Base-by-base conservation (phyloP, 2,113 vertebrate species). In the Eira barbara region DNA sequence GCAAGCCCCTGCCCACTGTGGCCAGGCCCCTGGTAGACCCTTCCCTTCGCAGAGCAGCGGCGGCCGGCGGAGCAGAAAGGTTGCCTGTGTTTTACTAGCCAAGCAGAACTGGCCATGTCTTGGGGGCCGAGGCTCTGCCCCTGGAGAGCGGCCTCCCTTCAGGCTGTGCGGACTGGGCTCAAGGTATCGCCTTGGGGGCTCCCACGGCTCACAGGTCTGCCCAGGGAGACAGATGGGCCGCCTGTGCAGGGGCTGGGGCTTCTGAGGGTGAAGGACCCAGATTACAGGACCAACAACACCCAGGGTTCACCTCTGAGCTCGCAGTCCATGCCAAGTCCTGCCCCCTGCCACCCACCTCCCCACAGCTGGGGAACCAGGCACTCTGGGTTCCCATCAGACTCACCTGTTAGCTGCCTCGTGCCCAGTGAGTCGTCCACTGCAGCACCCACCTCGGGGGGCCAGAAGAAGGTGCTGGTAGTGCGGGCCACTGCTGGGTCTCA, bases 81-180 rank as follows among this genome's bases (percentile, higher is more conserved):
- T 42, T 10, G 2, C 98, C 97, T 98, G 96, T 98, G 91, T 98
- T 98, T 98, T 91, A 86, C 97, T 69, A 95, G 89, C 97, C n/a
- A 69, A 98, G 98, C 98, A 98, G 97, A 98, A 98, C 97, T 74
- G 67, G 20, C 15, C 36, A 31, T 97, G 63, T 59, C 97, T 80
- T 39, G 0, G 0, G 94, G 65, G 97, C 96, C 34, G 0, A 15
- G 71, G n/a, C 94, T 55, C 52, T 7, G 27, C 49, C 27, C 34
- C 42, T 42, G 17, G 21, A 15, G 21, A 45, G n/a, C 7, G 0
- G 4, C 27, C 20, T 25, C 23, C 45, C 61, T 10, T 49, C n/a
- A 39, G 84, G 71, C 71, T 39, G 45, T 4, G 11, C 9, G 14
- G 91, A 21, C 73, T 17, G 63, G 55, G 47, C 63, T 63, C 79